phyloP scores from a whole-genome alignment of 1,140 invertebrate species.

The Thaumetopoea pityocampa region DNA sequence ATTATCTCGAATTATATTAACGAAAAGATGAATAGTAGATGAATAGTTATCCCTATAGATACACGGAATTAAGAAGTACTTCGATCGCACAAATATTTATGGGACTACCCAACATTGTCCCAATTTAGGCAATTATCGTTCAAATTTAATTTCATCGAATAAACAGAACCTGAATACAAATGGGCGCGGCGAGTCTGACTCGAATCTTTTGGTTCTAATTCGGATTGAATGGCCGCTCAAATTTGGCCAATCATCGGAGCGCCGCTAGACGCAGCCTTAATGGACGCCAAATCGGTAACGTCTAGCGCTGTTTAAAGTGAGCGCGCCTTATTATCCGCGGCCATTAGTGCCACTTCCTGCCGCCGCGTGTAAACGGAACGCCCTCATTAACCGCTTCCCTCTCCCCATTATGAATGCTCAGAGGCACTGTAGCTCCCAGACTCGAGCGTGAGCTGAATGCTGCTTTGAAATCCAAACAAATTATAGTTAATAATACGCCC shows the following conservation, averaged over 20 bases:
- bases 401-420: constrained; percentile 6
- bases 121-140: too few relatives aligned
- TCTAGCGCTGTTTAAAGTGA: constrained; percentile 17
- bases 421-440: constrained; percentile 10
- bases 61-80: too few relatives aligned
- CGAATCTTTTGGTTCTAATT: constrained; percentile 7
- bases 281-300: constrained; percentile 17
- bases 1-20: too few relatives aligned
- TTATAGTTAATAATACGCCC: constrained; percentile 7
- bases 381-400: constrained; percentile 22
- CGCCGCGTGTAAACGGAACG: constrained; percentile 15
- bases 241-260: constrained; percentile 15
- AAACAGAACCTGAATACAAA: constrained; percentile 7
- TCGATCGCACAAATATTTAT: too few relatives aligned
- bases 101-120: too few relatives aligned
- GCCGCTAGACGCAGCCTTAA: constrained; percentile 15
- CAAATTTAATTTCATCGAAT: constrained; percentile 3
- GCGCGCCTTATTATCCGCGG: constrained; percentile 17
- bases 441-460: constrained; percentile 10
- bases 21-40: too few relatives aligned
- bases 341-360: constrained; percentile 17
- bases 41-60: too few relatives aligned
- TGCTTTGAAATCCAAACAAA: background rate
- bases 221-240: constrained; percentile 7
- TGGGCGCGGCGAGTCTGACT: background rate